These are phyloP conservation scores for Eugnorisma glareosa DNA, from an alignment of 2,888 invertebrate species.

Conservation along the genomic window DNA sequence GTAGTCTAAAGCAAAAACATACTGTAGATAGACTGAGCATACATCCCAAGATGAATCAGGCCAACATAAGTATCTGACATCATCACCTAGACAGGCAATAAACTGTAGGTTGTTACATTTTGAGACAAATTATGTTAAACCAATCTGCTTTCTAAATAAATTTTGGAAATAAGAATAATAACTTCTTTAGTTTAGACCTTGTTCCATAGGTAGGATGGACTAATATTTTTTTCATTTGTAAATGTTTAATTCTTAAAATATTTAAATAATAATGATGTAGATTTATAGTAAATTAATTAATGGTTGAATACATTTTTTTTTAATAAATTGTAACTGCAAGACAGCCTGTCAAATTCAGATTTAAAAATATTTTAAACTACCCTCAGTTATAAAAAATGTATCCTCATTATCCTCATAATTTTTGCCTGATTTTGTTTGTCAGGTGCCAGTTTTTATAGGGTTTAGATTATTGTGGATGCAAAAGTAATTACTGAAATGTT, in stretches of 20 bases:
- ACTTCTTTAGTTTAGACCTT: too few relatives aligned
- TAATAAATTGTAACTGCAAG: background rate
- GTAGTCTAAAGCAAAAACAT: constrained; percentile 51
- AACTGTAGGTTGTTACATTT: constrained; percentile 48
- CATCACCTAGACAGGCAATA: constrained; percentile 67
- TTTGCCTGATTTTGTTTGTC: constrained; percentile 23
- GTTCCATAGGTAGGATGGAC: background rate
- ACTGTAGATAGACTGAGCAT: constrained; percentile 48
- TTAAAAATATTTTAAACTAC: constrained; percentile 9
- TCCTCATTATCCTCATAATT: background rate
- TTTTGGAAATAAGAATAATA: background rate
- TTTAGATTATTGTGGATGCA: background rate
- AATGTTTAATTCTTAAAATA: background rate
- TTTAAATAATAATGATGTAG: background rate
- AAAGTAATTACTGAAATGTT: constrained; percentile 37
- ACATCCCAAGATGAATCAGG: constrained; percentile 70
- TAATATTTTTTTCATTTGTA: background rate
- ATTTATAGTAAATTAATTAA: background rate
- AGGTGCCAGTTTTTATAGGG: constrained; percentile 24
- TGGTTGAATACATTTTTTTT: background rate
- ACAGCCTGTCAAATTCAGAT: background rate
- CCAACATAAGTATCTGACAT: constrained; percentile 71
- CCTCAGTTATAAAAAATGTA: constrained; percentile 10
- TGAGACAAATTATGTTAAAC: constrained; percentile 2
- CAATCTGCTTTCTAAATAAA: background rate